These are phyloP conservation scores for Dasypus novemcinctus DNA, from an alignment of 2,113 vertebrate genomes.

Conservation along the genomic window DNA sequence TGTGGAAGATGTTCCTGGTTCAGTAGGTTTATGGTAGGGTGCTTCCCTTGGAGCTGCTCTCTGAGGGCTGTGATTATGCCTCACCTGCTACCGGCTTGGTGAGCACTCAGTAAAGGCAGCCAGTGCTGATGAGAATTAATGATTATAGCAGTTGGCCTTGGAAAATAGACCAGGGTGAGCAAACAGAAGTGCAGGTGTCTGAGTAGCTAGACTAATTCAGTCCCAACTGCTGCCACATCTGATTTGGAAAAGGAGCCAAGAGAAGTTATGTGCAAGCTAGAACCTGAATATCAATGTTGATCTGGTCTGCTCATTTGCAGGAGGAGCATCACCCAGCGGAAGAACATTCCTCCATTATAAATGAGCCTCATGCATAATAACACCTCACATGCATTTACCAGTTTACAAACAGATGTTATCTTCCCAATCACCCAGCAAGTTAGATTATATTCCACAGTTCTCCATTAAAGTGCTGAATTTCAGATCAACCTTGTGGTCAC, in stretches of 20 bases:
- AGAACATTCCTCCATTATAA: background rate
- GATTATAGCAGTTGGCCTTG: background rate
- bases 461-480: background rate
- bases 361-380: background rate
- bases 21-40: background rate
- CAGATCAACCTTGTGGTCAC: background rate
- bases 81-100: background rate
- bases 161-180: background rate
- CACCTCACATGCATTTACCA: background rate
- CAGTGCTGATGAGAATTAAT: background rate
- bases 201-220: slow-evolving; percentile 34
- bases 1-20: background rate
- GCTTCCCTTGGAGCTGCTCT: background rate
- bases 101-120: background rate
- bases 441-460: background rate
- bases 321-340: background rate
- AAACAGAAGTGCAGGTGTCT: slow-evolving; percentile 28
- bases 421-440: background rate
- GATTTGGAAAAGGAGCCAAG: slow-evolving; percentile 41
- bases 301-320: background rate
- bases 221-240: slow-evolving; percentile 11
- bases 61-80: accelerated
- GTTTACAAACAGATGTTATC: background rate
- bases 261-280: background rate
- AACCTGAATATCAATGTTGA: slow-evolving; percentile 36